A percentile compares a stretch with the other conserved stretches of the same genome.
Conservation (phyloP, 2,797 vertebrate genomes). For the Semaprochilodus insignis region DNA sequence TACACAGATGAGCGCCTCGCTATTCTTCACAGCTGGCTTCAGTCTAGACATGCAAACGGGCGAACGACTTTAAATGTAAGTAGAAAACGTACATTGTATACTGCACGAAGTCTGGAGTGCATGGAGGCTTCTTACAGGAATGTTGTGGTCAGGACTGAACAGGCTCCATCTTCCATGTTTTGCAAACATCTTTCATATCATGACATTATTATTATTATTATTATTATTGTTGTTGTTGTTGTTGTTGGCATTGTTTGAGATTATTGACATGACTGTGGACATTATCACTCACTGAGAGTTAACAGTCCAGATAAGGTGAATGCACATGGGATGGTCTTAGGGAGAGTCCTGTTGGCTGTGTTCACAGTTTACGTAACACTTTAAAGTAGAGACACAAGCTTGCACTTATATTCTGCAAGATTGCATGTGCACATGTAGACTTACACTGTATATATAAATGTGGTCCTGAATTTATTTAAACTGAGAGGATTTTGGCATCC, state of each 20-base stretch:
- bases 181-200: background rate
- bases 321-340: background rate
- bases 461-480: background rate
- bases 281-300: background rate
- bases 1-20: constrained; percentile 44
- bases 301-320: background rate
- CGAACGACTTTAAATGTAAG: constrained; percentile 56
- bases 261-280: background rate
- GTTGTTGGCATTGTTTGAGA: background rate
- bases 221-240: background rate
- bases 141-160: background rate
- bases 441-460: background rate
- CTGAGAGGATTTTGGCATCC: constrained; percentile 10
- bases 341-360: background rate
- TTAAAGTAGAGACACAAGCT: background rate
- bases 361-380: background rate
- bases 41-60: constrained; percentile 50
- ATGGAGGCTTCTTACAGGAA: constrained; percentile 3
- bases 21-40: constrained; percentile 37
- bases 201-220: background rate
- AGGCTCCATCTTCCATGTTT: background rate
- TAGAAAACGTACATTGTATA: background rate
- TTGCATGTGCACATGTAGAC: background rate
- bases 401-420: background rate
- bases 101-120: too few relatives aligned